Evolutionary conservation across 2,113 vertebrate species (phyloP).

Genomic region (Dunckerocampus dactyliophorus): DNA sequence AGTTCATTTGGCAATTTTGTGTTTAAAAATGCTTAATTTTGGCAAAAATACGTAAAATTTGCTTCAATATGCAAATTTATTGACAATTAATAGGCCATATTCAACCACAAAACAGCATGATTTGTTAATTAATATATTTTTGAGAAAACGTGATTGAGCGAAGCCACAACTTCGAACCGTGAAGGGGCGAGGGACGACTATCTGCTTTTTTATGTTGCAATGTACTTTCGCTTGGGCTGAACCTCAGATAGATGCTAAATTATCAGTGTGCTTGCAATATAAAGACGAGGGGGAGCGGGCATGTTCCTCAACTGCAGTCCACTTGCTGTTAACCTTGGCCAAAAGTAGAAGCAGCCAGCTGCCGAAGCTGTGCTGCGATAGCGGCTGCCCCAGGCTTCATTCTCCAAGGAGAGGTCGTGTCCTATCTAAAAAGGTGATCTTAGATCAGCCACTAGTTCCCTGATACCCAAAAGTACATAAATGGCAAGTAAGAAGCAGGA

Average conservation of each 20-base stretch:
- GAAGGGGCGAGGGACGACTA: too few species aligned
- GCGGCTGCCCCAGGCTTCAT: conserved; percentile 52
- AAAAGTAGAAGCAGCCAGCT: conserved; percentile 32
- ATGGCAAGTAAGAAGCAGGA: conserved; percentile 28
- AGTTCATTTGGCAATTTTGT: too few species aligned
- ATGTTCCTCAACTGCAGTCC: conserved; percentile 28
- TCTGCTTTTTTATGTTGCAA: not conserved
- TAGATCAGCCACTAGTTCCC: conserved; percentile 30
- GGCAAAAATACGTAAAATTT: too few species aligned
- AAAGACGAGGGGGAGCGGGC: not conserved
- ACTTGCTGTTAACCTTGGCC: conserved; percentile 41
- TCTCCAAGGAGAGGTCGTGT: conserved; percentile 43
- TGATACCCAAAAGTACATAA: conserved; percentile 14
- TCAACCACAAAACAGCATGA: too few species aligned
- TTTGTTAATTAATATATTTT: too few species aligned
- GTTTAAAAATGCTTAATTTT: too few species aligned
- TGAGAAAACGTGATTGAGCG: too few species aligned
- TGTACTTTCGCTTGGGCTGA: not conserved
- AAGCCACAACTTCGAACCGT: too few species aligned
- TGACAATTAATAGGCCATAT: too few species aligned
- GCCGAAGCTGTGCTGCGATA: conserved; percentile 26
- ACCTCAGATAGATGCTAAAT: not conserved
- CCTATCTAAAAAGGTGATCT: conserved; percentile 57
- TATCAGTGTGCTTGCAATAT: not conserved
- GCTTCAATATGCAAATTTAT: too few species aligned